phyloP scores from a whole-genome alignment of 2,797 vertebrate genomes.

The Silurus lanzhouensis region DNA sequence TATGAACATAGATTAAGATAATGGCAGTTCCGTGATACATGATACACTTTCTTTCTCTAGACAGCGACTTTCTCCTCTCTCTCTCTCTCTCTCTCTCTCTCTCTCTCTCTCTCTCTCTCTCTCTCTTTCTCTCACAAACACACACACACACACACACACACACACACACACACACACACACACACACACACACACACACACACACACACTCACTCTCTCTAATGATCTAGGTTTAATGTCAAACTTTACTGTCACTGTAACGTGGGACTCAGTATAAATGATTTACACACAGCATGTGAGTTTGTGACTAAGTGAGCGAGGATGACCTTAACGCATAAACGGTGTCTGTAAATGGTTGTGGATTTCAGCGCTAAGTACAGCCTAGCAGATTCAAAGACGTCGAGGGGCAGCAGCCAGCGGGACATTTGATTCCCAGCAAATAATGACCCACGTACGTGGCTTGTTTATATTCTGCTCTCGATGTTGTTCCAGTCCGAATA shows the following conservation, averaged over 20 bases:
- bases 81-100: neutral
- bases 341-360: constrained; percentile 74
- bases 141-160: no score
- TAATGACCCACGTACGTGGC: constrained; percentile 30
- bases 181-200: no score
- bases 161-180: no score
- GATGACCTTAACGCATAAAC: constrained; percentile 76
- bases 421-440: constrained; percentile 50
- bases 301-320: constrained; percentile 26
- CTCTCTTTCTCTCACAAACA: no score
- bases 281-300: constrained; percentile 38
- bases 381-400: constrained; percentile 58
- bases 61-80: neutral
- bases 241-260: constrained; percentile 49
- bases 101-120: neutral
- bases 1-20: constrained; percentile 4
- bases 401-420: constrained; percentile 40
- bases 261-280: constrained; percentile 45
- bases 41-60: constrained; percentile 19
- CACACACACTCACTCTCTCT: neutral
- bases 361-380: constrained; percentile 69
- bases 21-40: constrained; percentile 4
- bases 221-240: constrained; percentile 51
- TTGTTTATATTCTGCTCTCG: constrained; percentile 47
- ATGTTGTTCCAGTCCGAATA: constrained; percentile 40